These are phyloP conservation scores for Halcyon smyrnensis DNA, from an alignment of 2,797 vertebrate genomes.

Conservation along the genomic window DNA sequence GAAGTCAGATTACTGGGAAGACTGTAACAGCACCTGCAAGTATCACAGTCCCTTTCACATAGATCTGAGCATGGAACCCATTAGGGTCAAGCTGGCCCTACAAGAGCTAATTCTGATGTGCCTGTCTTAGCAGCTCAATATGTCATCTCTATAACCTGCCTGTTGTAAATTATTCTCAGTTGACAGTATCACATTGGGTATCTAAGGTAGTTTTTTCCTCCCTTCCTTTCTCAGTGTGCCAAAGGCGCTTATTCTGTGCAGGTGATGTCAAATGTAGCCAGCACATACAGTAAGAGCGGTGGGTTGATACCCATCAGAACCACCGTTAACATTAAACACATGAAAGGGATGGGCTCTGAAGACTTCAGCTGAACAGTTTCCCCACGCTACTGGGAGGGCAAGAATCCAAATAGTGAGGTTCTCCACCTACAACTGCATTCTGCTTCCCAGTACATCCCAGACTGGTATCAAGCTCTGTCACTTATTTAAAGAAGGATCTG, in stretches of 20 bases:
- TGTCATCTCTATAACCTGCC: background rate
- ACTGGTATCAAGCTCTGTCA: background rate
- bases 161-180: background rate
- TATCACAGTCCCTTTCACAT: background rate
- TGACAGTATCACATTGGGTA: background rate
- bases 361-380: background rate
- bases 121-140: background rate
- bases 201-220: background rate
- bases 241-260: background rate
- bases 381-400: background rate
- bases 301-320: background rate
- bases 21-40: background rate
- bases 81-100: background rate
- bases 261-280: background rate
- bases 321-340: background rate
- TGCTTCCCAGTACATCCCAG: background rate
- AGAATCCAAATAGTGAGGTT: background rate
- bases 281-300: fast-evolving
- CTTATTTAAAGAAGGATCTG: background rate
- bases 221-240: background rate
- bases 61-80: background rate
- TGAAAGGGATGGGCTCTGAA: background rate
- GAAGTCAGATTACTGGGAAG: background rate
- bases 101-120: background rate
- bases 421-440: background rate